These are phyloP conservation scores for Lithobates pipiens DNA, from an alignment of 2,797 vertebrate genomes.

Conservation along the genomic window DNA sequence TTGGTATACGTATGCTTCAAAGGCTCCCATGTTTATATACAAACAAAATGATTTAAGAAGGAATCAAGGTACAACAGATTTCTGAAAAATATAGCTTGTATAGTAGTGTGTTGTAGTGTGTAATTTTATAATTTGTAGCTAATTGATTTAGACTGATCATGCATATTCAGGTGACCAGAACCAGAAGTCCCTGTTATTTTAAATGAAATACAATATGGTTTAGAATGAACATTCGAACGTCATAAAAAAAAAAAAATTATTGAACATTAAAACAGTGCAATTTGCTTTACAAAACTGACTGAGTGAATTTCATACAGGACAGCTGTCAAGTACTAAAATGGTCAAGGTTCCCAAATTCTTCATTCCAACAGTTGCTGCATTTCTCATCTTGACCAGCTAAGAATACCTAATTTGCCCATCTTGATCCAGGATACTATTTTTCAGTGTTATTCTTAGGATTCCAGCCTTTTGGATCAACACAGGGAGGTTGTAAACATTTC, in stretches of 20 bases:
- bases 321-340: not conserved
- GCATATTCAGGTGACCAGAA: not conserved
- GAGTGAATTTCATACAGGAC: not conserved
- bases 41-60: too few relatives aligned
- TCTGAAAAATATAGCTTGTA: not conserved
- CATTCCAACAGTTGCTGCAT: not conserved
- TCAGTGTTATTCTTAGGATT: not conserved
- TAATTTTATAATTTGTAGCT: not conserved
- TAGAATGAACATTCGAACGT: not conserved
- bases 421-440: not conserved
- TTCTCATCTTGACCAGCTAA: not conserved
- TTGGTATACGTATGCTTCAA: too few relatives aligned
- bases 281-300: not conserved
- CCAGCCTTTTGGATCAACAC: not conserved
- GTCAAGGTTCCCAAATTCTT: not conserved
- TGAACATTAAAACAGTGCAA: constrained; percentile 38
- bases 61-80: too few relatives aligned
- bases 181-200: not conserved
- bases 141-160: not conserved
- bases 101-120: not conserved
- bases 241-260: not conserved
- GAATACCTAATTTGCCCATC: not conserved
- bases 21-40: too few relatives aligned
- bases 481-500: constrained; percentile 4
- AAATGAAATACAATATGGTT: not conserved